phyloP scores from a whole-genome alignment of 2,797 vertebrate genomes.

The Halcyon chelicuti region DNA sequence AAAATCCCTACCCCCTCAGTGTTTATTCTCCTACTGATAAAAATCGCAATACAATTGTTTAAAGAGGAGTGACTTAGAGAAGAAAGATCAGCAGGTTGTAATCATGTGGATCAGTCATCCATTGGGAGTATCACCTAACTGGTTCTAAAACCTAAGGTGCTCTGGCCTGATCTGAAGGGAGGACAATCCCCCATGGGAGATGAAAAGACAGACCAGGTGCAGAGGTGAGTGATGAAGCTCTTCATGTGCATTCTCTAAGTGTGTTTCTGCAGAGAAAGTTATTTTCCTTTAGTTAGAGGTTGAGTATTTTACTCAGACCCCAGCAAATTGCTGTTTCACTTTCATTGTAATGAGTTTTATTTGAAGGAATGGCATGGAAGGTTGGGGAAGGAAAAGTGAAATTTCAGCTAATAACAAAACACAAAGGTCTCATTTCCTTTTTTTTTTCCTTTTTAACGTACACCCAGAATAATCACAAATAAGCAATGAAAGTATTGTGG shows the following conservation, averaged over 20 bases:
- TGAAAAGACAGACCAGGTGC: background rate
- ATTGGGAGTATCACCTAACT: background rate
- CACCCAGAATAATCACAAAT: background rate
- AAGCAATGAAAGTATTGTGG: background rate
- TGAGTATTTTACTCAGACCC: background rate
- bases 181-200: background rate
- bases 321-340: background rate
- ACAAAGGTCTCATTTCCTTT: background rate
- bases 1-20: background rate
- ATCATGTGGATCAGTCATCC: background rate
- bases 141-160: background rate
- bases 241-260: fast-evolving
- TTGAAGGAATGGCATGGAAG: background rate
- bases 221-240: background rate
- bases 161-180: background rate
- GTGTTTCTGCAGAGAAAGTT: background rate
- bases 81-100: background rate
- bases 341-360: background rate
- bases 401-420: background rate
- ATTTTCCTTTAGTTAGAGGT: background rate
- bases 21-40: background rate
- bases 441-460: background rate
- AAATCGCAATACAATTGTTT: background rate
- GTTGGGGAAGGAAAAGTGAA: background rate
- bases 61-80: background rate